phyloP scores from a whole-genome alignment of 2,888 invertebrate genomes.

The Stenolophus ochropezus region DNA sequence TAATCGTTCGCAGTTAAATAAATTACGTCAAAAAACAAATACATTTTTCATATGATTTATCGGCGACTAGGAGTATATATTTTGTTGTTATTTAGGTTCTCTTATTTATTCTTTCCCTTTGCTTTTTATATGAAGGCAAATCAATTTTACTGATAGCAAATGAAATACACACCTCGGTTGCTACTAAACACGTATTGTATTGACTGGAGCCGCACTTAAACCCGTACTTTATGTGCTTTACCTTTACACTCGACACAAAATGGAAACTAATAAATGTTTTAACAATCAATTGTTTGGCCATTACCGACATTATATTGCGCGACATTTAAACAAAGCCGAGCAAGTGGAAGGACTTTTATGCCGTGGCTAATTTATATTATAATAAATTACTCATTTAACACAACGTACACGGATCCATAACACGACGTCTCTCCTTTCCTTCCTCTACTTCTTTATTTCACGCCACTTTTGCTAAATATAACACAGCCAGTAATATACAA shows the following conservation, averaged over 20 bases:
- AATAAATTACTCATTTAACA: background rate
- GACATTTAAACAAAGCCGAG: slow-evolving; percentile 1
- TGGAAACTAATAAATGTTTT: slow-evolving; percentile 33
- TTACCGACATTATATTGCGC: background rate
- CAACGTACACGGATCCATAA: background rate
- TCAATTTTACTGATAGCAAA: slow-evolving; percentile 8
- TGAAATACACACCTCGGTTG: slow-evolving; percentile 1
- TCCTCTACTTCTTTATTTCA: too few relatives aligned
- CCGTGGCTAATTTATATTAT: background rate
- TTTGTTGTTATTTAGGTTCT: background rate
- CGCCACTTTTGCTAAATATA: too few relatives aligned
- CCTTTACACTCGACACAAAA: slow-evolving; percentile 20
- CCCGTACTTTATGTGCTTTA: slow-evolving; percentile 8
- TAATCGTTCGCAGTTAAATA: background rate
- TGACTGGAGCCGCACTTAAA: background rate
- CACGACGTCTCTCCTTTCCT: background rate
- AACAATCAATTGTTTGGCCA: slow-evolving; percentile 25
- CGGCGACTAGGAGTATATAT: background rate
- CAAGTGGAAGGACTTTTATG: background rate
- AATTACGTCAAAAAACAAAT: background rate
- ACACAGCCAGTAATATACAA: too few relatives aligned
- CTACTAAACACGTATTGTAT: slow-evolving; percentile 27
- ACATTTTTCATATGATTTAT: background rate
- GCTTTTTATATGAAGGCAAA: background rate
- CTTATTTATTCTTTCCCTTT: background rate